Conservation (phyloP, 2,888 invertebrate genomes). For the Chrysolina americana region DNA sequence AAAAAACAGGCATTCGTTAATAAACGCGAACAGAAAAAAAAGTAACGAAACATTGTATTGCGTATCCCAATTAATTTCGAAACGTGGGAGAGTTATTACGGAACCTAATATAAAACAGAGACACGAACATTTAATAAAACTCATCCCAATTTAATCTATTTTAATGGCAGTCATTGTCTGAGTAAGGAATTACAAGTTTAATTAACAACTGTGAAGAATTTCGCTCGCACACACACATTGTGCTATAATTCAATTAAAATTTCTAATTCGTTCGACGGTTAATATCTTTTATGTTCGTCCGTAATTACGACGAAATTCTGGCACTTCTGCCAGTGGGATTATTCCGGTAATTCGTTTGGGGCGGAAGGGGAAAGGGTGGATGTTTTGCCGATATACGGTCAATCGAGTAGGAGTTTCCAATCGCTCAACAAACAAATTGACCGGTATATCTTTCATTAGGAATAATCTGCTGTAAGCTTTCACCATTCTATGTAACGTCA, state of each 20-base stretch:
- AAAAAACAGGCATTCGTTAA: constrained; percentile 33
- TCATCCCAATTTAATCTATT: constrained; percentile 69
- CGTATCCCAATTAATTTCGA: constrained; percentile 62
- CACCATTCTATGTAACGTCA: no score
- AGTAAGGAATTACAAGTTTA: constrained; percentile 69
- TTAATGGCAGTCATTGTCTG: constrained; percentile 69
- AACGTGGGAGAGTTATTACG: constrained; percentile 63
- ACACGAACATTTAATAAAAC: constrained; percentile 68
- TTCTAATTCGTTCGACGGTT: constrained; percentile 63
- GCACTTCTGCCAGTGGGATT: constrained; percentile 44
- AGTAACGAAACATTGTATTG: constrained; percentile 32
- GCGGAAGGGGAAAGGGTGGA: constrained; percentile 23
- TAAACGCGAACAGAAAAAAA: constrained; percentile 30
- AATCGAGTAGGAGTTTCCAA: not conserved
- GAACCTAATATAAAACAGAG: constrained; percentile 64
- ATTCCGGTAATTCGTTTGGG: constrained; percentile 41
- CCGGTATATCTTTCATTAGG: no score
- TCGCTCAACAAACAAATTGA: not conserved
- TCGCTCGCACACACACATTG: constrained; percentile 56
- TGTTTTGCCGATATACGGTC: constrained; percentile 37
- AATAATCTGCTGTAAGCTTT: no score
- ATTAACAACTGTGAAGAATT: constrained; percentile 67
- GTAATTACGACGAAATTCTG: constrained; percentile 59
- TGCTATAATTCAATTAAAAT: constrained; percentile 62
- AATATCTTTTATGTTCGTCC: constrained; percentile 62